Conservation (phyloP, 1,140 invertebrate species). For the Drosophila novamexicana region DNA sequence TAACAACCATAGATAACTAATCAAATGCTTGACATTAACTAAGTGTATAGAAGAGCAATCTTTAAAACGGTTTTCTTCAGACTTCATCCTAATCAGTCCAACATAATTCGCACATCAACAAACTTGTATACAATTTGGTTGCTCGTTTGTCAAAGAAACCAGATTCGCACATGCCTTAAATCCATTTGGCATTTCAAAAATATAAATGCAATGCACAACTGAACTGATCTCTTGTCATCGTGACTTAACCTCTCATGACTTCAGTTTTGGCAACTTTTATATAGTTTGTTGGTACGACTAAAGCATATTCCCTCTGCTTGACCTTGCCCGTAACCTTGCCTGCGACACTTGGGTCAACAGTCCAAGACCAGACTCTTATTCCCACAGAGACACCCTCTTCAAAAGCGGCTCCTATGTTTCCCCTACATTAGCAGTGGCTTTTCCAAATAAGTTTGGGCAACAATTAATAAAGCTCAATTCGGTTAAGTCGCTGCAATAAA, state of each 20-base stretch:
- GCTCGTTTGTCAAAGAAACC: slow-evolving; percentile 3
- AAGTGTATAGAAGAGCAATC: too few species aligned
- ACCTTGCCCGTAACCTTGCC: slow-evolving; percentile 37
- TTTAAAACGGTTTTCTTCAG: too few species aligned
- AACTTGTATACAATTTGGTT: not conserved
- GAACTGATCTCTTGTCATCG: slow-evolving; percentile 40
- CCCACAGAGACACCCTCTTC: slow-evolving; percentile 30
- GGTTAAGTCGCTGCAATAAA: slow-evolving; percentile 68
- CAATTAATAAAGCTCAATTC: slow-evolving; percentile 79
- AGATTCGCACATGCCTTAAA: not conserved
- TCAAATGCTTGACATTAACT: too few species aligned
- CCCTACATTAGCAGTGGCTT: slow-evolving; percentile 1
- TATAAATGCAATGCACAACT: slow-evolving; percentile 6
- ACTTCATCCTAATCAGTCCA: too few species aligned
- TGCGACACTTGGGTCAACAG: slow-evolving; percentile 13
- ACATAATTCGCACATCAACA: too few species aligned
- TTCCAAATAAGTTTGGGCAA: slow-evolving; percentile 31
- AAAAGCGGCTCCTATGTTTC: slow-evolving; percentile 9
- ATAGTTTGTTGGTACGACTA: not conserved
- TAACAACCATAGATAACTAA: too few species aligned
- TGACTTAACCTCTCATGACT: slow-evolving; percentile 31
- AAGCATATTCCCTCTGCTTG: slow-evolving; percentile 13
- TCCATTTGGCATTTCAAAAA: not conserved
- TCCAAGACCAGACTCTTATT: not conserved
- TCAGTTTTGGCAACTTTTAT: slow-evolving; percentile 6